These are phyloP conservation scores for Pachydiplax longipennis DNA, from an alignment of 2,888 invertebrate genomes.

Conservation along the genomic window DNA sequence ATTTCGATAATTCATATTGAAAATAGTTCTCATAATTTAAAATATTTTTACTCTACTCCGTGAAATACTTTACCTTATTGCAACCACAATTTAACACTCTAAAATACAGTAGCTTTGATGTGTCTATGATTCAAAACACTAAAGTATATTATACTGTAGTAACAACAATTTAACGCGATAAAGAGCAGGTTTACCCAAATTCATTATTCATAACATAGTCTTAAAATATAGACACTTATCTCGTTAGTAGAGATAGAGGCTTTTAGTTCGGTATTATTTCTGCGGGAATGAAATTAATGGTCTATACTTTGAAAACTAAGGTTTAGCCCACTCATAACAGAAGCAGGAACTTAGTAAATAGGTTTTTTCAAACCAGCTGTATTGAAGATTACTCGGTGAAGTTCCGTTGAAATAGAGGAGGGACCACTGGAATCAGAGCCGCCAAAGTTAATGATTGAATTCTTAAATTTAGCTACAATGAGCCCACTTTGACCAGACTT, in stretches of 20 bases:
- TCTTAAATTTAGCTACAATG: too few species aligned
- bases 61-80: too few species aligned
- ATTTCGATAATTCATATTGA: too few species aligned
- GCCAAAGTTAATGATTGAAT: neutral
- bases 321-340: neutral
- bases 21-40: too few species aligned
- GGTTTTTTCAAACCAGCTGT: neutral
- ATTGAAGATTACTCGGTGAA: neutral
- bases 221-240: neutral
- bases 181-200: neutral
- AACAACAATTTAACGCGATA: too few species aligned
- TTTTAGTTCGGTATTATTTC: constrained; percentile 3
- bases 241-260: constrained; percentile 23
- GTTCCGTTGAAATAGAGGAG: neutral
- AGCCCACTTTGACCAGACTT: too few species aligned
- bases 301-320: neutral
- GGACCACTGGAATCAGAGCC: neutral
- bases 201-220: neutral
- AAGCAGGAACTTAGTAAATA: neutral
- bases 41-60: too few species aligned
- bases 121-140: too few species aligned
- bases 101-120: too few species aligned
- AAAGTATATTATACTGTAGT: too few species aligned
- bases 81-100: too few species aligned
- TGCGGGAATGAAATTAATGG: neutral